phyloP scores from a whole-genome alignment of 1,140 invertebrate genomes.

The Pygmarrhopalites habei region DNA sequence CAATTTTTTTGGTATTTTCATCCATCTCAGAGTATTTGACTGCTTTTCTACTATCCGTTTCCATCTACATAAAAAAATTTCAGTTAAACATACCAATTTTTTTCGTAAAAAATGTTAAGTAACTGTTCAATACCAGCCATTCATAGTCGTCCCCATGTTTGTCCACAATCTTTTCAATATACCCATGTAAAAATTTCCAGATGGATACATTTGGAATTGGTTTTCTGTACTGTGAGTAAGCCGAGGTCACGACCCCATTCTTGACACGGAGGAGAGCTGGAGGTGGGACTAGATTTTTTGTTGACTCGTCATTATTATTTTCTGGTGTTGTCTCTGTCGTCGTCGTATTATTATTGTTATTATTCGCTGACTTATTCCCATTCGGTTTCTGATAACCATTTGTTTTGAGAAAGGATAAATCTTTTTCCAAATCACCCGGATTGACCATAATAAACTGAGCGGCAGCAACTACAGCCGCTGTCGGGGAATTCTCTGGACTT shows the following conservation, averaged over 20 bases:
- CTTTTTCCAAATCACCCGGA: neutral
- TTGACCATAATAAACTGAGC: neutral
- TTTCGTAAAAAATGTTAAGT: too few relatives aligned
- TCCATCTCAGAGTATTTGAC: neutral
- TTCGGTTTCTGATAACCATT: neutral
- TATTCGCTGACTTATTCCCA: neutral
- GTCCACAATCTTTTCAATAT: neutral
- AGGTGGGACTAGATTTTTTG: too few relatives aligned
- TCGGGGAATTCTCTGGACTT: neutral
- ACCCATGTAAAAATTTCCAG: neutral
- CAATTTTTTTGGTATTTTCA: neutral
- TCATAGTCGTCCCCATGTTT: neutral
- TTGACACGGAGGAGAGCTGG: neutral
- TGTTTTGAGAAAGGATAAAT: neutral
- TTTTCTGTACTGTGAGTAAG: neutral
- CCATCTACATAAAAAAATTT: neutral
- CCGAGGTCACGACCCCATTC: neutral
- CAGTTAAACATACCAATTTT: too few relatives aligned
- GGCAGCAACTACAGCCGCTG: neutral
- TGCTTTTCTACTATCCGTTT: neutral
- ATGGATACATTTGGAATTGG: constrained; percentile 8
- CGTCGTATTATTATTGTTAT: neutral
- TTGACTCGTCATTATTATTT: too few relatives aligned
- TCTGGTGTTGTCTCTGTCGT: too few relatives aligned
- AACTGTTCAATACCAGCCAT: constrained; percentile 4